Evolutionary conservation across 2,113 vertebrate species (phyloP).

Genomic region (Hippocampus zosterae): DNA sequence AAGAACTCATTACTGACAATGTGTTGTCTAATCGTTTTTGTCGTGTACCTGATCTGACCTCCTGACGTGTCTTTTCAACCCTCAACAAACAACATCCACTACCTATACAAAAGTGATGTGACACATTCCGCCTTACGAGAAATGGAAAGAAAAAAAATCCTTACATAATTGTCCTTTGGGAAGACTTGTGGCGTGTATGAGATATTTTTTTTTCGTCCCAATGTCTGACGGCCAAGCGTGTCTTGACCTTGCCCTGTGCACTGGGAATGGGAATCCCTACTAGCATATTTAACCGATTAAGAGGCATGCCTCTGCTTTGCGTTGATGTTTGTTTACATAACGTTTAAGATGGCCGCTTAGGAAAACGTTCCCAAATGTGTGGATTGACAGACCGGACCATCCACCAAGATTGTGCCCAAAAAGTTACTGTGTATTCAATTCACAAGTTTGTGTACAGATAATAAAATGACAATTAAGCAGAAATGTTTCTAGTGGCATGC

Average conservation of each 20-base stretch:
- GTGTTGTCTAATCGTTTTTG: slow-evolving; percentile 5
- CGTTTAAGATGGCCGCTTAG: background rate
- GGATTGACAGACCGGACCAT: slow-evolving; percentile 7
- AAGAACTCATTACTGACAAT: slow-evolving; percentile 17
- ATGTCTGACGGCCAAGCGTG: background rate
- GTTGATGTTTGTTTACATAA: slow-evolving; percentile 1
- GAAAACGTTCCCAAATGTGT: background rate
- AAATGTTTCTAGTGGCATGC: slow-evolving; percentile 43
- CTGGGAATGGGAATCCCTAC: background rate
- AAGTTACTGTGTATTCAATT: slow-evolving; percentile 11
- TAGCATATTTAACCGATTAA: background rate
- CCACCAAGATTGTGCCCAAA: slow-evolving; percentile 2
- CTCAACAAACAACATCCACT: slow-evolving; percentile 1
- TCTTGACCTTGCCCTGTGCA: background rate
- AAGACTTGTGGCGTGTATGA: background rate
- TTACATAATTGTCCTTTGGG: background rate
- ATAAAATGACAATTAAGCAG: slow-evolving; percentile 26
- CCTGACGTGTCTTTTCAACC: background rate
- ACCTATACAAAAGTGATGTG: background rate
- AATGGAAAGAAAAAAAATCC: background rate
- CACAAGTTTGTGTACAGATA: slow-evolving; percentile 36
- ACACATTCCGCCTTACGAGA: background rate
- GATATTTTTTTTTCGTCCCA: background rate
- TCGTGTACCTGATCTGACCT: slow-evolving; percentile 5
- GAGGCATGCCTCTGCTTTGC: background rate